A percentile compares a stretch with the other conserved stretches of the same genome.
phyloP scores from a whole-genome alignment of 1,140 invertebrate genomes.

The Euglossa dilemma region DNA sequence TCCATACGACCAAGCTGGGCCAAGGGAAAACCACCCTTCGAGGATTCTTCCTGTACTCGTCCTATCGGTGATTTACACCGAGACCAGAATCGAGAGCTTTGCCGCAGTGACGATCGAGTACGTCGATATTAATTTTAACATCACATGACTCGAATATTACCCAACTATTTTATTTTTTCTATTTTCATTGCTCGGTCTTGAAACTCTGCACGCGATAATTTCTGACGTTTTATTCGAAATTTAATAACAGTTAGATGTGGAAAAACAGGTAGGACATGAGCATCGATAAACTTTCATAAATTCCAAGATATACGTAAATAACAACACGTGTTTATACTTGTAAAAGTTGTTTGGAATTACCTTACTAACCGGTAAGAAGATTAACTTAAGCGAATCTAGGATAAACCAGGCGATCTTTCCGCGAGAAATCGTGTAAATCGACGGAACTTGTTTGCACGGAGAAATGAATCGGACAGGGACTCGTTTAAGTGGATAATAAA shows the following conservation, averaged over 20 bases:
- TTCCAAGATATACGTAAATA: too few relatives aligned
- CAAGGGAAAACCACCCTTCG: slow-evolving; percentile 46
- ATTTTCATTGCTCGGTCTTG: too few relatives aligned
- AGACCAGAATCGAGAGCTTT: slow-evolving; percentile 10
- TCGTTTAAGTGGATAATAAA: slow-evolving; percentile 5
- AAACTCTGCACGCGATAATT: too few relatives aligned
- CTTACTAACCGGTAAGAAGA: background rate
- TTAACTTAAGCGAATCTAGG: too few relatives aligned
- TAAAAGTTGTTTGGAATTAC: background rate
- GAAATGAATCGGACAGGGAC: slow-evolving; percentile 1
- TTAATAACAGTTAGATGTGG: too few relatives aligned
- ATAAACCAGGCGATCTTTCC: too few relatives aligned
- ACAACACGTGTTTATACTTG: too few relatives aligned
- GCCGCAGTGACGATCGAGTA: background rate
- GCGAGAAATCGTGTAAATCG: background rate
- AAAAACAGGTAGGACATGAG: too few relatives aligned
- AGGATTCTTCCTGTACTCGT: slow-evolving; percentile 55
- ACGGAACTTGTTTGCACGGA: too few relatives aligned
- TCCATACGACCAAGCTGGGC: slow-evolving; percentile 26
- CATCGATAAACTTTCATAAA: too few relatives aligned
- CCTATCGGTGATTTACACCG: slow-evolving; percentile 64
- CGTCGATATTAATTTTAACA: background rate
- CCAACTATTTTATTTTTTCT: too few relatives aligned
- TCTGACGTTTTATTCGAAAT: too few relatives aligned
- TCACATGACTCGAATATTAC: background rate